Evolutionary conservation across 2,888 invertebrate genomes (phyloP), one percentile per base, ranked within the genome.

Genomic region (Agrilus biguttatus): DNA sequence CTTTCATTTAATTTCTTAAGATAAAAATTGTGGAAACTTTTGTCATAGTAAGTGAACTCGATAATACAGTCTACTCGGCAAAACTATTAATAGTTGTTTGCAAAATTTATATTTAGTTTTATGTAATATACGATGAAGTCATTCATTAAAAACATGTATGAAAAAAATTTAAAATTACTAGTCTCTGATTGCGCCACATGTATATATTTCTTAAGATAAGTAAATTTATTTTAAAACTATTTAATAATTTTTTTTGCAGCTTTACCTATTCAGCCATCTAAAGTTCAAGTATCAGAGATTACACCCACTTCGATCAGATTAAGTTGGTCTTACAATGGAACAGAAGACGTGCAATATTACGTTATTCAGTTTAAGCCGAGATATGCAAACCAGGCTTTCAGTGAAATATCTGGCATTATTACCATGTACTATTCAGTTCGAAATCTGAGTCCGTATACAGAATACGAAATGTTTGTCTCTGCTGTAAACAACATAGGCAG

Each of bases 311-410:
- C 92, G 2, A 91, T 97, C 19, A 78, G 90, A 42, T 73, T 98
- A 45, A 81, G 86, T 12, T 98, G 97, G 97, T 83, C 87, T 0
- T 90, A 91, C 68, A 85, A 83, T 56, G 82, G 83, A 12, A 78
- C 85, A 1, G 87, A 88, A 59, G 91, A 92, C 57, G 77, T 93
- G 12, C 85, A 85, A 58, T 93, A 93, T 66, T 97, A 93, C 70
- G 88, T 93, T 53, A 89, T 97, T 58, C 91, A 92, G 67, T 95
- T 93, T 74, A 93, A 93, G 65, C 91, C 91, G 38, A 92, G 91
- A 72, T 86, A 85, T 66, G 88, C 90, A 42, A 87, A 88, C 67
- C 78, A 88, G 73, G 88, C 90, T 38, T 92, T 82, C 71, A 84
- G 86, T 57, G 92, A 93, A 68, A 90, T 92, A 59, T 87, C 87